Evolutionary conservation across 2,113 vertebrate genomes (phyloP).

Genomic region (Trogon surrucura): DNA sequence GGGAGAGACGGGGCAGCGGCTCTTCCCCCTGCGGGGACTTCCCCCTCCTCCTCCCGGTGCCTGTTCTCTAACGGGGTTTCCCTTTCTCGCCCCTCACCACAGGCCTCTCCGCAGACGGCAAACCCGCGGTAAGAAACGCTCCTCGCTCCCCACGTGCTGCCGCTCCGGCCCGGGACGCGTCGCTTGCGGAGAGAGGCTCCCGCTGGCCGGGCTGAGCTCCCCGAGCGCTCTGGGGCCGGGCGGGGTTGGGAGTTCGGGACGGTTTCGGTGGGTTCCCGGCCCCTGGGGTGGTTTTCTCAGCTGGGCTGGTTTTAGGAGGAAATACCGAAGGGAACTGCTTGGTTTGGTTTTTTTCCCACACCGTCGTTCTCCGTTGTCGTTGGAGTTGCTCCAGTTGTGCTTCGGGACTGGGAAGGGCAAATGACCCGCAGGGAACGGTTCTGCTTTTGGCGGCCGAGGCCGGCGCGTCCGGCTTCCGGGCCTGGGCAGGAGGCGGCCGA

Average conservation of each 20-base stretch:
- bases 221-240: too few relatives aligned
- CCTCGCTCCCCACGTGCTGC: not conserved
- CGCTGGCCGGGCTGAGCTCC: not conserved
- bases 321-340: not conserved
- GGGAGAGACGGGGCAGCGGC: too few relatives aligned
- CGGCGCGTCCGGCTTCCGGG: not conserved
- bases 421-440: not conserved
- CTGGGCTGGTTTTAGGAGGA: not conserved
- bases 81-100: not conserved
- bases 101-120: slow-evolving; percentile 73
- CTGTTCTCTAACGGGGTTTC: not conserved
- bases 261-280: not conserved
- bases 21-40: too few relatives aligned
- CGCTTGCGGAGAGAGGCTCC: not conserved
- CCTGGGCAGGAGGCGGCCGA: not conserved
- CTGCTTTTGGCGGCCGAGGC: not conserved
- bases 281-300: not conserved
- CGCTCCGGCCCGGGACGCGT: not conserved
- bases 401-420: not conserved
- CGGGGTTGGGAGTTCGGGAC: too few relatives aligned
- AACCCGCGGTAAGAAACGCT: slow-evolving; percentile 71
- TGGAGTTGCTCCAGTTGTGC: not conserved
- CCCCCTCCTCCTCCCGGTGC: not conserved
- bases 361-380: not conserved
- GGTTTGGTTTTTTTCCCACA: too few relatives aligned